Evolutionary conservation across 2,113 vertebrate genomes (phyloP).

Genomic region (Apodemus speciosus): DNA sequence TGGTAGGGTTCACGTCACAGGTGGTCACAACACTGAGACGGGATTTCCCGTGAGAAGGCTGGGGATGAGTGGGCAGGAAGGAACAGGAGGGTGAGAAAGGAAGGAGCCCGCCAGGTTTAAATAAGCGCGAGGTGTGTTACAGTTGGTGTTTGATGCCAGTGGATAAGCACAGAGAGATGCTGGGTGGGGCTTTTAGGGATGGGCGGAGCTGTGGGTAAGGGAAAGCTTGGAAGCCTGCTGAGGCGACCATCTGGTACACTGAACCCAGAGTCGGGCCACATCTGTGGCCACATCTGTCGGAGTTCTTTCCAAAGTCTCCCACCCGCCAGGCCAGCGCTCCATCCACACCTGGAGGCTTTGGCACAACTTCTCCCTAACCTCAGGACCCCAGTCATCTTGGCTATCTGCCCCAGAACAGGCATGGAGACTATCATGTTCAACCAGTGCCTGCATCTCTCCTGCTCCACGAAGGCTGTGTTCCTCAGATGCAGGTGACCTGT

Average conservation of each 20-base stretch:
- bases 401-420: neutral
- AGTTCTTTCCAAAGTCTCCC: neutral
- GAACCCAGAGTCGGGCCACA: neutral
- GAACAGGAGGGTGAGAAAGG: neutral
- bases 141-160: neutral
- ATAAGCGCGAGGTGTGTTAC: neutral
- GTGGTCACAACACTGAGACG: neutral
- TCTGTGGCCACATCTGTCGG: neutral
- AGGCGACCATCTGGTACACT: neutral
- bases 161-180: neutral
- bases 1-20: neutral
- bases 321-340: too few species aligned
- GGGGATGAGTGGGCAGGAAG: neutral
- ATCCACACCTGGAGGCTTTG: neutral
- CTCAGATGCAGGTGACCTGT: neutral
- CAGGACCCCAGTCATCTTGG: neutral
- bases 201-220: neutral
- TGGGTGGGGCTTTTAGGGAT: neutral
- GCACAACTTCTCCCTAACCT: too few species aligned
- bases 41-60: neutral
- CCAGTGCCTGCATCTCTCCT: neutral
- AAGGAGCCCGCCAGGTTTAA: neutral
- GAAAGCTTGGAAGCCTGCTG: neutral
- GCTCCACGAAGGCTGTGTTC: neutral
- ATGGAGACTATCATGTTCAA: neutral